These are phyloP conservation scores for Nesometra sesokonis DNA, from an alignment of 35 echinoderm and acorn worm genomes.

Conservation along the genomic window DNA sequence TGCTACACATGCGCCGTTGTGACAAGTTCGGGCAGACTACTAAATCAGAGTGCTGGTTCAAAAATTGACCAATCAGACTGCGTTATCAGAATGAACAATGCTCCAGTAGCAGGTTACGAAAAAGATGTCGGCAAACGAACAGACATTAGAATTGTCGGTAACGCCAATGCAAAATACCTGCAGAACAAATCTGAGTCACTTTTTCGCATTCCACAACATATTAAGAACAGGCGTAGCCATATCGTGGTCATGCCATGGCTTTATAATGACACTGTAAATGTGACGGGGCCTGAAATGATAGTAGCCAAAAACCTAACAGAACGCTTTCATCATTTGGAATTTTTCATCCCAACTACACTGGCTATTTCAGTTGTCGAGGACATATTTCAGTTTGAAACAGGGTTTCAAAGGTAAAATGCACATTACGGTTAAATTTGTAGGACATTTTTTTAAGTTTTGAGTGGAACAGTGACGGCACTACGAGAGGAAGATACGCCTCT, in stretches of 20 bases:
- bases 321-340: background rate
- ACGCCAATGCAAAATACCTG: background rate
- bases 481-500: too few relatives aligned
- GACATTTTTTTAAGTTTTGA: too few relatives aligned
- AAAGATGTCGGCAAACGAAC: background rate
- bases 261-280: background rate
- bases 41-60: background rate
- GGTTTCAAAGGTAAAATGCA: background rate
- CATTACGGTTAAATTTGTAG: too few relatives aligned
- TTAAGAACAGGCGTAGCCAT: background rate
- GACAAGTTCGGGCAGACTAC: background rate
- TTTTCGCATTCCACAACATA: background rate
- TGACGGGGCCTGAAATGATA: background rate
- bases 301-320: background rate
- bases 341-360: background rate
- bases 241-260: constrained; percentile 9
- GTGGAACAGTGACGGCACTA: too few relatives aligned
- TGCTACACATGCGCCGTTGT: background rate
- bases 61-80: constrained; percentile 4
- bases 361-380: background rate
- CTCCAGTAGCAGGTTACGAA: background rate
- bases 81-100: constrained; percentile 4
- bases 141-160: background rate
- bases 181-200: background rate
- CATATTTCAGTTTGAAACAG: background rate